Evolutionary conservation across 2,888 invertebrate species (phyloP), one percentile per base, ranked within the genome.

Genomic region (Cartodere bifasciata): DNA sequence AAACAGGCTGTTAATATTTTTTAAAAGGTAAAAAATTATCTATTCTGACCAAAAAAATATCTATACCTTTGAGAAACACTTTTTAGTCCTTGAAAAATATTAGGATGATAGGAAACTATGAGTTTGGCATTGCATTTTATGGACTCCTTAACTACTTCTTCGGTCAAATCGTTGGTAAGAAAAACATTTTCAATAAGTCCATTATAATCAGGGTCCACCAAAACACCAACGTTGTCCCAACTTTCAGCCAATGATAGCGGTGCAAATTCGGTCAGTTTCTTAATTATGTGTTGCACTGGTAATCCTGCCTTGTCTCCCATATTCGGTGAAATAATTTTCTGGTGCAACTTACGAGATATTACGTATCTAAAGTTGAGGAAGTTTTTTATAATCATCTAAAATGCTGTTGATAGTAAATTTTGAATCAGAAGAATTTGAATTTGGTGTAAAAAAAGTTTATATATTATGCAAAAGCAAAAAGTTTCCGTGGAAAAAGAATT

Each of bases 21-120:
- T n/a, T n/a, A n/a, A n/a, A n/a, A n/a, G n/a, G n/a, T n/a, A n/a
- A n/a, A n/a, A n/a, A n/a, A n/a, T n/a, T n/a, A n/a, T n/a, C n/a
- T n/a, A n/a, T n/a, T n/a, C n/a, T n/a, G n/a, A 9, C 4, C 11
- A 20, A 10, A 21, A 28, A 29, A 16, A 16, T 32, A 23, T 23
- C 12, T 46, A 53, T 60, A 84, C 81, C 71, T 80, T 72, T 86
- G 67, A 2, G 78, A 74, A 21, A 95, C 64, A 20, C 77, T 69
- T 52, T 88, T 92, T 31, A 95, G 46, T 4, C 87, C 76, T 9
- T 69, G 64, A 60, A 95, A 95, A 53, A 95, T 84, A 11, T 90
- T 90, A n/a, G 95, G 95, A 65, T 95, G 95, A 58, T 95, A 95
- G 0, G 90, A 81, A 33, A 95, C 66, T 33, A 95, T 87, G 60